Base-by-base conservation (phyloP, 2,113 vertebrate species). In the Prinia subflava region DNA sequence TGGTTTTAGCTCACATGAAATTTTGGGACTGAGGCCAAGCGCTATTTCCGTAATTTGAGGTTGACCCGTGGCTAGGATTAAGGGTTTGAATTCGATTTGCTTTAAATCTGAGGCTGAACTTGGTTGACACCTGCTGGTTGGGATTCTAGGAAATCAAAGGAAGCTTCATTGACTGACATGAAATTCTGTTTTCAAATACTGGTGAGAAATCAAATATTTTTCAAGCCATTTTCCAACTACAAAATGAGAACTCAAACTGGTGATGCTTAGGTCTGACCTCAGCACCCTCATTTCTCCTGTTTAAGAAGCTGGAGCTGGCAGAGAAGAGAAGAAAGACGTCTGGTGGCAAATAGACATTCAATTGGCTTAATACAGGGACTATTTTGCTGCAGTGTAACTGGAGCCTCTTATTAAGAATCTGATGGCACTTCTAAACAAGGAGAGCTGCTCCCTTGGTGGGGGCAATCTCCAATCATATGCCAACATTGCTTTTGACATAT, bases 401-500 rank as follows among this genome's bases (percentile, higher is more conserved):
- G 94, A 96, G 90, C 77, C 67, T 97, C 97, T 98, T 98, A 97
- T 97, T 98, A 97, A 97, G 96, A 97, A 96, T 95, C 97, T 95
- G 96, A 97, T 98, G 96, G 97, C 95, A 97, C 97, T 97, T 98
- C 97, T 98, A 95, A 98, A 97, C 92, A 98, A 96, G 95, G 95
- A 95, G 90, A 96, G 87, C 83, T 76, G 90, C 87, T 97, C 95
- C 93, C 94, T 94, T 63, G 84, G 95, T 92, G 97, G 95, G 95
- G 96, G 94, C 91, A 95, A 97, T 97, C 81, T 94, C 97, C 97
- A 97, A 83, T 97, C 96, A 87, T 96, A 96, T 50, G 49, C 96
- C 96, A 96, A 92, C 97, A 98, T 98, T 97, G 97, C 96, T 98
- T 97, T 94, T 98, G 98, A 98, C 98, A 97, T 98, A 98, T 98